These are phyloP conservation scores for Drosophila monieri DNA, from an alignment of 2,888 invertebrate genomes.

Conservation along the genomic window DNA sequence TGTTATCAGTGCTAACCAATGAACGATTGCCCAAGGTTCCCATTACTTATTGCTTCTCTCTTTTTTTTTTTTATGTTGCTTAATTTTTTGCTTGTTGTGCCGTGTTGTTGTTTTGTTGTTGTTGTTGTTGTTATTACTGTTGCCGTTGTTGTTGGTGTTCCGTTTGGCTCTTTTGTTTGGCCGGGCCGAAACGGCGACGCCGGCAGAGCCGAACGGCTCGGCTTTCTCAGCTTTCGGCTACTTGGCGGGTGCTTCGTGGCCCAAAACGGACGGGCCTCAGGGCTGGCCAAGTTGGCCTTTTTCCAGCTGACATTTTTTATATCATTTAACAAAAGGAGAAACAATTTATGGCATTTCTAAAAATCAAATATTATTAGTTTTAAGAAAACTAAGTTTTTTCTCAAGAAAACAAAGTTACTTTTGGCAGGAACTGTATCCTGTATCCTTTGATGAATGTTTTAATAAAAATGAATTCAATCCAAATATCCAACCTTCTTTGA, in stretches of 20 bases:
- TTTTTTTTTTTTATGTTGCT: slow-evolving; percentile 10
- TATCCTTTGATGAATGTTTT: too few relatives aligned
- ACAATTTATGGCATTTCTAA: too few relatives aligned
- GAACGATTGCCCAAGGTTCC: slow-evolving; percentile 42
- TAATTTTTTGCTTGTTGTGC: slow-evolving; percentile 14
- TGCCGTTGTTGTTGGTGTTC: slow-evolving; percentile 3
- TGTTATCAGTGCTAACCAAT: slow-evolving; percentile 43
- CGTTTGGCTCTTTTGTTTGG: slow-evolving; percentile 30
- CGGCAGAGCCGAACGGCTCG: slow-evolving; percentile 16
- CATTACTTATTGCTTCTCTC: slow-evolving; percentile 29
- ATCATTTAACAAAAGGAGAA: too few relatives aligned
- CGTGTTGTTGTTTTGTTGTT: slow-evolving; percentile 1
- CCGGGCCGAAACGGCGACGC: slow-evolving; percentile 31
- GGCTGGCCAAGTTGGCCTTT: background rate
- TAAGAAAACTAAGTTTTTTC: too few relatives aligned
- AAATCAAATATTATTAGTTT: too few relatives aligned
- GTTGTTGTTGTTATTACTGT: slow-evolving; percentile 2
- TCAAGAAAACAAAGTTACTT: too few relatives aligned
- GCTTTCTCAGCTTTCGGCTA: slow-evolving; percentile 14
- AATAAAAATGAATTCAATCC: too few relatives aligned
- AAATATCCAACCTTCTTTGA: too few relatives aligned
- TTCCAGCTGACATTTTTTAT: background rate
- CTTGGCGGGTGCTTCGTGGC: slow-evolving; percentile 12
- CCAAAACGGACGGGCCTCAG: slow-evolving; percentile 26
- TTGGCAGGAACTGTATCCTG: too few relatives aligned